These are phyloP conservation scores for Elymnias hypermnestra DNA, from an alignment of 1,140 invertebrate species.

Conservation along the genomic window DNA sequence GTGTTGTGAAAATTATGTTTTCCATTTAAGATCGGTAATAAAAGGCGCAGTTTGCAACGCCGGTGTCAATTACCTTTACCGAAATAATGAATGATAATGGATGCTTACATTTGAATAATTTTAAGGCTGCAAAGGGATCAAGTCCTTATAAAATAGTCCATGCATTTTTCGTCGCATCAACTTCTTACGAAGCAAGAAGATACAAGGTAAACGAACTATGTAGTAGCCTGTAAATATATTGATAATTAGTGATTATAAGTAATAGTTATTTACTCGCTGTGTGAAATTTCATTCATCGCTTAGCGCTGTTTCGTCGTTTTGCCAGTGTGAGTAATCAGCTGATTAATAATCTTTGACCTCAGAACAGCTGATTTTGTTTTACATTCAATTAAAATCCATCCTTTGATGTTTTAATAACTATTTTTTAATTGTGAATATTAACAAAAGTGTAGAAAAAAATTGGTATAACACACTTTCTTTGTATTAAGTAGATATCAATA, in stretches of 20 bases:
- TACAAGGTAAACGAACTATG: slow-evolving; percentile 78
- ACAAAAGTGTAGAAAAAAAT: too few relatives aligned
- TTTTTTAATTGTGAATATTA: slow-evolving; percentile 9
- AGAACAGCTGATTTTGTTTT: slow-evolving; percentile 41
- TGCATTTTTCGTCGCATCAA: slow-evolving; percentile 85
- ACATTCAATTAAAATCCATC: slow-evolving; percentile 17
- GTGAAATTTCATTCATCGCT: slow-evolving; percentile 7
- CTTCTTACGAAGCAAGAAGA: slow-evolving; percentile 81
- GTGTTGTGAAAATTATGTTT: slow-evolving; percentile 24
- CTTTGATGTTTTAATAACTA: slow-evolving; percentile 2
- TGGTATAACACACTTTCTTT: too few relatives aligned
- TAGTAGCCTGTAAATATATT: too few relatives aligned
- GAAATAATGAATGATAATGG: slow-evolving; percentile 82
- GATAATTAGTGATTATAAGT: too few relatives aligned
- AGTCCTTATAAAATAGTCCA: slow-evolving; percentile 86
- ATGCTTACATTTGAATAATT: slow-evolving; percentile 86
- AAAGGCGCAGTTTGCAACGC: slow-evolving; percentile 24
- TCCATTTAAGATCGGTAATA: slow-evolving; percentile 17
- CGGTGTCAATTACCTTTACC: slow-evolving; percentile 37
- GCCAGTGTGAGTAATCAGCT: slow-evolving; percentile 50
- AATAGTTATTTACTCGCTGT: too few relatives aligned
- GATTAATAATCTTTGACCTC: slow-evolving; percentile 61
- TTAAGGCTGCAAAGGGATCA: slow-evolving; percentile 85
- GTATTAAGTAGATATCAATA: too few relatives aligned
- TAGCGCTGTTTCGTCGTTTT: slow-evolving; percentile 16